A percentile compares a stretch with the other conserved stretches of the same genome.
Conservation (phyloP, 2,113 vertebrate species). For the Lophura nycthemera region DNA sequence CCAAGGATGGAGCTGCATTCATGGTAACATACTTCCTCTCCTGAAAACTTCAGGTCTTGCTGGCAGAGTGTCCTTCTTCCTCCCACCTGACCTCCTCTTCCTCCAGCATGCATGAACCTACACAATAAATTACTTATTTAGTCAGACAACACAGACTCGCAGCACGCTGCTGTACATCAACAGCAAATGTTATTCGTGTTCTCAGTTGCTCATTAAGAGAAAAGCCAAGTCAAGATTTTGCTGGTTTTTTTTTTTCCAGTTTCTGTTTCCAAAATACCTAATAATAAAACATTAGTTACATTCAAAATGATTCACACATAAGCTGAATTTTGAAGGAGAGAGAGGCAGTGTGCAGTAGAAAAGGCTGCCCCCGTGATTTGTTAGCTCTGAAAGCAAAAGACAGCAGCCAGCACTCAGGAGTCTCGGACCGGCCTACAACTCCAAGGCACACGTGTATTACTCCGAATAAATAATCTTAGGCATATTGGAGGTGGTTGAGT, state of each 20-base stretch:
- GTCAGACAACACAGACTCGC: not conserved
- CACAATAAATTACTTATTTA: not conserved
- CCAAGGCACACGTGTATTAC: not conserved
- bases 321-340: not conserved
- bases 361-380: not conserved
- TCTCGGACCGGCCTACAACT: constrained; percentile 11
- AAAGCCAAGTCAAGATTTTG: not conserved
- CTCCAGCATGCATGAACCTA: not conserved
- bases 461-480: constrained; percentile 30
- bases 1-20: not conserved
- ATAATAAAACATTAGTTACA: not conserved
- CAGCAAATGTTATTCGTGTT: not conserved
- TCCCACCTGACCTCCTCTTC: not conserved
- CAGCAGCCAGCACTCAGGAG: not conserved
- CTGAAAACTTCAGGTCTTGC: not conserved
- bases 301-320: not conserved
- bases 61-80: not conserved
- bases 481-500: not conserved
- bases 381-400: constrained; percentile 19
- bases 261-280: constrained; percentile 23
- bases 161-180: not conserved
- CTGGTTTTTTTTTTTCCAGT: not conserved
- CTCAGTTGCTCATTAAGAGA: not conserved
- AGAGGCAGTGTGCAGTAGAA: not conserved
- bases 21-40: not conserved